Base-by-base conservation (phyloP, 2,113 vertebrate species). In the Oncorhynchus masou region DNA sequence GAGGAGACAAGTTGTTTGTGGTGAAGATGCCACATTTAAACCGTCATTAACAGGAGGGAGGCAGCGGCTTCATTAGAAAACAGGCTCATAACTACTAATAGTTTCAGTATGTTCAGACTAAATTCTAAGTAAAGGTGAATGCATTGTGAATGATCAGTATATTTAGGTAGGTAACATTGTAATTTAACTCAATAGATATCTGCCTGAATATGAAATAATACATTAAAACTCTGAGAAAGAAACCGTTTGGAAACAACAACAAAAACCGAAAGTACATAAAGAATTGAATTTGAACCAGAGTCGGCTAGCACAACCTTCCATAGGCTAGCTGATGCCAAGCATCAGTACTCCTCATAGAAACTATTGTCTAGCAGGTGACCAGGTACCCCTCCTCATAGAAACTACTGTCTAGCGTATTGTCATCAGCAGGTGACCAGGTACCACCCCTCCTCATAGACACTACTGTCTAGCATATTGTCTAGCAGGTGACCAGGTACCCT, bases 11-110 rank as follows among this genome's bases (percentile, higher is more conserved):
- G 71, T 74, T 71, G 70, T 77, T 60, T 68, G 29, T 49, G 49
- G 73, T 48, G 65, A 59, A 54, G 69, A 29, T 77, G 75, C 66
- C 67, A 71, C 65, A 75, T 81, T 81, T 74, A 81, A 77, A 74
- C 27, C 31, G 62, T 19, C 31, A 49, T 74, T 66, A 62, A 25
- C 76, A 24, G 69, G 45, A 81, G 31, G 68, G 57, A 49, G 22
- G 54, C 49, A 51, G 49, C 3, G 65, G n/a, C 34, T 74, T 68
- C 20, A 74, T 73, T 73, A 60, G 12, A 78, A 27, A 60, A 11
- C 64, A 68, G 71, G 39, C 31, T 13, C 49, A 25, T 9, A n/a
- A 2, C 57, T 60, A 20, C 20, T 7, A 22, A 60, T 22, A 60
- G 16, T 20, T 51, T 60, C 4, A 60, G 1, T 60, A 19, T 60